Percentiles rank a stretch among this genome's conserved stretches.
Conservation (phyloP, 2,888 invertebrate species). For the Lithophane socia region DNA sequence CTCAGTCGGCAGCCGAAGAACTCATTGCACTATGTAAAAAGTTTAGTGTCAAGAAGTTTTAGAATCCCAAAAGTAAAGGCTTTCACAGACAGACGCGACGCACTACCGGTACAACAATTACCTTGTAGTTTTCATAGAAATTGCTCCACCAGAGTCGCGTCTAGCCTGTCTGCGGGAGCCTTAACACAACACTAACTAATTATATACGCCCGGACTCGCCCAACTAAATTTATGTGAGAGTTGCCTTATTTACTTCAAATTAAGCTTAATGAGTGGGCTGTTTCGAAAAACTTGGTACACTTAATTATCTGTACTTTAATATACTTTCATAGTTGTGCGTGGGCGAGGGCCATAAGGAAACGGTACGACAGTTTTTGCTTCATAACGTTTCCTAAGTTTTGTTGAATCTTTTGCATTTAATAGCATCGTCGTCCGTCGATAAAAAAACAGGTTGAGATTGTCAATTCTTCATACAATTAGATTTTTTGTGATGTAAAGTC, state of each 20-base stretch:
- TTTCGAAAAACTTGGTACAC: constrained; percentile 60
- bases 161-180: no score
- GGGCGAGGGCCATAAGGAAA: constrained; percentile 5
- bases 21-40: neutral
- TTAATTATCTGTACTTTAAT: constrained; percentile 47
- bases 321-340: constrained; percentile 45
- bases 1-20: neutral
- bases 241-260: constrained; percentile 73
- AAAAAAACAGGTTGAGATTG: constrained; percentile 29
- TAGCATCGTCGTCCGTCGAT: neutral
- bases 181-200: constrained; percentile 69
- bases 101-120: no score
- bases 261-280: constrained; percentile 68
- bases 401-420: constrained; percentile 33
- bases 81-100: no score
- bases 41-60: neutral
- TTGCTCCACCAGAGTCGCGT: no score
- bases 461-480: constrained; percentile 12
- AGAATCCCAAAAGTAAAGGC: neutral
- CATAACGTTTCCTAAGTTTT: constrained; percentile 26
- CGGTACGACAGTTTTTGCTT: constrained; percentile 23
- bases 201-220: constrained; percentile 63
- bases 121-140: no score
- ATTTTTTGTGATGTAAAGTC: constrained; percentile 20
- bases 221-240: constrained; percentile 74